Evolutionary conservation across 1,140 invertebrate genomes (phyloP).

Genomic region (Geopemphigus sp.): DNA sequence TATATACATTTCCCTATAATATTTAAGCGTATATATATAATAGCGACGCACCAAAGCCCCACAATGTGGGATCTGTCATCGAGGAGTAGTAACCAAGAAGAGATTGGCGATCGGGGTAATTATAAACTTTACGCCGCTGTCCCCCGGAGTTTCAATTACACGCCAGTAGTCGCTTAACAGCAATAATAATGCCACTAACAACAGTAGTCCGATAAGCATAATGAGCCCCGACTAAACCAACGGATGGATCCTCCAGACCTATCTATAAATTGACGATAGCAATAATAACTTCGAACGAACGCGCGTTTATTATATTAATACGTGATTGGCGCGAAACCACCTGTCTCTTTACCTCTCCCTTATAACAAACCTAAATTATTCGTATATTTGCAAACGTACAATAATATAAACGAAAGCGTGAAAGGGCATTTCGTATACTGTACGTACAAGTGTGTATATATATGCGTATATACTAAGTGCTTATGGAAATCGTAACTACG

Average conservation of each 20-base stretch:
- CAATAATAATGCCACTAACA: no score
- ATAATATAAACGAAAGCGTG: background rate
- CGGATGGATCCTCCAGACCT: background rate
- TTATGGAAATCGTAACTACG: conserved; percentile 6
- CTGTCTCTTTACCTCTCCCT: background rate
- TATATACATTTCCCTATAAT: background rate
- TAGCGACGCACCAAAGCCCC: background rate
- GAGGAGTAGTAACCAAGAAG: background rate
- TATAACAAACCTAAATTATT: background rate
- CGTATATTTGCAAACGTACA: background rate
- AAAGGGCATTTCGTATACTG: no score
- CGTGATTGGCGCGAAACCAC: background rate
- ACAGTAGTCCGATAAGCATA: background rate
- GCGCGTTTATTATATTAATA: background rate
- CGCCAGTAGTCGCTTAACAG: background rate
- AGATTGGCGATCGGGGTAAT: conserved; percentile 7
- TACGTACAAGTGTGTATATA: no score
- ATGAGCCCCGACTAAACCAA: background rate
- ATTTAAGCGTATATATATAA: background rate
- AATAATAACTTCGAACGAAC: background rate
- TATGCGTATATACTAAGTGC: no score
- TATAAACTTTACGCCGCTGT: conserved; percentile 43
- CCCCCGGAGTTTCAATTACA: conserved; percentile 42
- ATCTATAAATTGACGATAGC: background rate
- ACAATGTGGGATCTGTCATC: background rate